These are phyloP conservation scores for Leptodirus hochenwartii DNA, from an alignment of 2,888 invertebrate species.

Conservation along the genomic window DNA sequence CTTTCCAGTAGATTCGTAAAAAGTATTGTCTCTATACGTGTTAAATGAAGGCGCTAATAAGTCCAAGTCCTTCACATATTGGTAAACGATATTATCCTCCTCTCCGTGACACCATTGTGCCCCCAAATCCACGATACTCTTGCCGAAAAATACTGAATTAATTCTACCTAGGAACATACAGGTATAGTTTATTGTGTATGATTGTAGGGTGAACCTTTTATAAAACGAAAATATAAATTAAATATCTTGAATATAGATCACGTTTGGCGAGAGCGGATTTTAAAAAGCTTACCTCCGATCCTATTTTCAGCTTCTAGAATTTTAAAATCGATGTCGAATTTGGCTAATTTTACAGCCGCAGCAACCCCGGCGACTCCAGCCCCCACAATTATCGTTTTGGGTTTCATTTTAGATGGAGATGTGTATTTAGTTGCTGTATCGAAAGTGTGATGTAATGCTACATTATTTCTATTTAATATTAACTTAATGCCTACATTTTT, in stretches of 20 bases:
- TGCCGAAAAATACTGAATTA: conserved; percentile 14
- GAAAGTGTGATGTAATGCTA: too few species aligned
- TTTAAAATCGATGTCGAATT: conserved; percentile 29
- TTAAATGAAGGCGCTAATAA: conserved; percentile 26
- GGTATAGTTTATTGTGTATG: conserved; percentile 15
- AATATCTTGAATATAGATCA: too few species aligned
- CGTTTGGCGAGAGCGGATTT: too few species aligned
- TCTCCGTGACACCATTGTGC: conserved; percentile 28
- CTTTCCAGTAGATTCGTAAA: conserved; percentile 19
- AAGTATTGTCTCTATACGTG: conserved; percentile 18
- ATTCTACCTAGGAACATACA: too few species aligned
- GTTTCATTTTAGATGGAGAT: conserved; percentile 9
- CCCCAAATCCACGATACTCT: conserved; percentile 18
- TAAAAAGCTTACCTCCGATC: too few species aligned
- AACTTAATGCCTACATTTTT: too few species aligned
- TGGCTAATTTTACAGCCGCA: conserved; percentile 29
- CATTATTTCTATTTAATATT: too few species aligned
- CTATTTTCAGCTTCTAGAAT: conserved; percentile 27
- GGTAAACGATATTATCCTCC: conserved; percentile 22
- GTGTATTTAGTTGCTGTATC: too few species aligned
- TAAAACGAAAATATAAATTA: too few species aligned
- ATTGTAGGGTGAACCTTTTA: conserved; percentile 16
- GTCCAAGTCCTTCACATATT: conserved; percentile 20
- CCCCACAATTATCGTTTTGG: conserved; percentile 33
- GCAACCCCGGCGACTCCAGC: conserved; percentile 38